phyloP scores from a whole-genome alignment of 2,888 invertebrate genomes.

The Meteorus cinctellus region DNA sequence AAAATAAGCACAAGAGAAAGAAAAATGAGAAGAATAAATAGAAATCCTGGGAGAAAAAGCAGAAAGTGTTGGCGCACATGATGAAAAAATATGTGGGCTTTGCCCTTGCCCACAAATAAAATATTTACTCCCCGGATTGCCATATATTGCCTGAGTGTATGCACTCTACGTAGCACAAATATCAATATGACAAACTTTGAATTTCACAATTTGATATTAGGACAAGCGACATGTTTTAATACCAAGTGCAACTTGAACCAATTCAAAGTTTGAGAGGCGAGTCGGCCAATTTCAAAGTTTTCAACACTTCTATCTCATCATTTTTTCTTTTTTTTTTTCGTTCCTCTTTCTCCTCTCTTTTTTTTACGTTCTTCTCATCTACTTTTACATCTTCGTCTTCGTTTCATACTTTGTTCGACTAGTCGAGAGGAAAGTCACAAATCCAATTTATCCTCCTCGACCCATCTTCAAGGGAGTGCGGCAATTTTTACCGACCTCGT shows the following conservation, averaged over 20 bases:
- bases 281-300: conserved; percentile 21
- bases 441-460: conserved; percentile 47
- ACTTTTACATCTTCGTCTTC: not conserved
- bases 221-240: not conserved
- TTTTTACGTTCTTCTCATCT: conserved; percentile 9
- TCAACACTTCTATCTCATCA: not conserved
- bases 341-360: not conserved
- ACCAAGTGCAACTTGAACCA: not conserved
- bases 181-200: not conserved
- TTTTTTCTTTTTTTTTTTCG: conserved; percentile 16
- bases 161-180: not conserved
- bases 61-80: not conserved
- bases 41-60: conserved; percentile 14
- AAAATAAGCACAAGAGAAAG: conserved; percentile 16
- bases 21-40: conserved; percentile 7
- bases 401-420: conserved; percentile 17
- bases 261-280: not conserved
- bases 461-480: conserved; percentile 36
- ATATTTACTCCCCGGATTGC: not conserved
- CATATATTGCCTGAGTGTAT: conserved; percentile 1
- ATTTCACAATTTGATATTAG: not conserved
- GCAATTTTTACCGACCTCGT: conserved; percentile 45
- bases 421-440: conserved; percentile 44
- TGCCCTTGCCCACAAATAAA: not conserved
- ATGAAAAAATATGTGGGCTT: not conserved